Evolutionary conservation across 2,113 vertebrate species (phyloP), one percentile per base, ranked within the genome.

Genomic region (Orthochromis indermauri): DNA sequence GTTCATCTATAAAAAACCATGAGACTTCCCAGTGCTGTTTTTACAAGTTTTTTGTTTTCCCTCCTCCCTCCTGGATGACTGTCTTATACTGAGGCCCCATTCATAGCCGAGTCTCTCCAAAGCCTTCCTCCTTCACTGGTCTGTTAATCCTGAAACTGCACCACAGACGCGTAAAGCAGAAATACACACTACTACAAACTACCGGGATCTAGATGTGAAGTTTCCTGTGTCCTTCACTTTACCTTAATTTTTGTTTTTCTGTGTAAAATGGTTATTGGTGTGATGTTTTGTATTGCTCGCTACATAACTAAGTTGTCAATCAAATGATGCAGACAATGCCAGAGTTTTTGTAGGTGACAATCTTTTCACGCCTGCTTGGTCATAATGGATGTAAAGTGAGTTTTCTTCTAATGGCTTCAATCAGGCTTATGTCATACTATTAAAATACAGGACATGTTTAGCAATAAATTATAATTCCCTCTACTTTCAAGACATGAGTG

Each of bases 61-160:
- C 57, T 79, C 57, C 42, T 66, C 42, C 85, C 85, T 88, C 55
- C 57, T 68, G 79, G 86, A 79, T n/a, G 3, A 80, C 85, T 5
- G 42, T 12, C 81, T 85, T 24, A 33, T 19, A 8, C 83, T 24
- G 68, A 33, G 71, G 88, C 82, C 47, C 45, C 5, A 28, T 35
- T 91, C 89, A 88, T 57, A 84, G 57, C 79, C 31, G 61, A 83
- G 35, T 57, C 79, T 79, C 84, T 8, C 51, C 89, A 88, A 85
- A 91, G 89, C 68, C 88, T 83, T 86, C 82, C 89, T 84, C 82
- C 91, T 82, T 49, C 82, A 57, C 68, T 84, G 90, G 86, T 88
- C 86, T 85, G 83, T 87, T 89, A 63, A 93, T 88, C 35, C 81
- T 55, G 82, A 73, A 87, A 28, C 83, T 42, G 10, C 68, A 86